Conservation (phyloP, 2,797 vertebrate species). For the Chaenodraco wilsoni region DNA sequence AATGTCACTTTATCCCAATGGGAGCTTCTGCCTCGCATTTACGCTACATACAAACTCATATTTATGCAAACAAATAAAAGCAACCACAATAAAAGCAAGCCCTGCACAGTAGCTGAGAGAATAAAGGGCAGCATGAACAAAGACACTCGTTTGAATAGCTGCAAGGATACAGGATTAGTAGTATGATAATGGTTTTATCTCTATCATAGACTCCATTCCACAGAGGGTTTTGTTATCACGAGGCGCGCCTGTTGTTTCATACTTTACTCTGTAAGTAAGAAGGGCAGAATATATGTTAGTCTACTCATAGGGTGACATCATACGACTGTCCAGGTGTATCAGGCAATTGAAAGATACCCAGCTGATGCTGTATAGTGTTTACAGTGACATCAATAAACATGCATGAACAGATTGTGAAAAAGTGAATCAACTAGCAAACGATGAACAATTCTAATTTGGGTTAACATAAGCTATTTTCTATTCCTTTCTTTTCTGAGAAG, state of each 20-base stretch:
- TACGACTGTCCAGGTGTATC: not conserved
- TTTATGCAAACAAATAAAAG: slow-evolving; percentile 32
- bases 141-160: not conserved
- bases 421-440: no score
- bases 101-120: not conserved
- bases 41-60: slow-evolving; percentile 24
- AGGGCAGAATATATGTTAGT: not conserved
- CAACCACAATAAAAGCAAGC: slow-evolving; percentile 3
- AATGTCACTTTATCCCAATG: slow-evolving; percentile 39
- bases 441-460: no score
- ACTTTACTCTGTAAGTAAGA: slow-evolving; percentile 1
- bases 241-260: not conserved
- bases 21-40: slow-evolving; percentile 8
- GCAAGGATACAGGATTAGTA: not conserved
- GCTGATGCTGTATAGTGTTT: not conserved
- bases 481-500: no score
- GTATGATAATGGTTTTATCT: not conserved
- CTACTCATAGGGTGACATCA: not conserved
- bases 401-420: no score
- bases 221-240: not conserved
- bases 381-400: not conserved
- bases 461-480: no score
- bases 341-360: not conserved
- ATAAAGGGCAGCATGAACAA: not conserved
- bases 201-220: not conserved